Evolutionary conservation across 2,888 invertebrate genomes (phyloP).

Genomic region (Leucophenga montana): DNA sequence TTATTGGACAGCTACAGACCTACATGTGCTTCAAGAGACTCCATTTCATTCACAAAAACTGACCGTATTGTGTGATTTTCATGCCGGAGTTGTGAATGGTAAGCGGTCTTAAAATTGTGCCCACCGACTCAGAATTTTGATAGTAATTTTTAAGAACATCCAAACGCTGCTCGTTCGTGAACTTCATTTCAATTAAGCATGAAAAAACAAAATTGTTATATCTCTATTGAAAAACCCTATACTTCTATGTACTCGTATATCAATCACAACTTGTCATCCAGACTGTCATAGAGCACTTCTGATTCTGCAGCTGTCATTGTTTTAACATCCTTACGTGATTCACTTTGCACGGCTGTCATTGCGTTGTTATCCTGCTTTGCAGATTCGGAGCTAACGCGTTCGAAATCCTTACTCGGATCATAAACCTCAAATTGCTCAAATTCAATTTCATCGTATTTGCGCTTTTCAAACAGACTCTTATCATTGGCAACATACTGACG

Average conservation of each 20-base stretch:
- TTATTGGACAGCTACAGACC: too few species aligned
- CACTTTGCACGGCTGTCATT: conserved; percentile 22
- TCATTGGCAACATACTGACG: conserved; percentile 79
- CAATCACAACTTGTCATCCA: conserved; percentile 66
- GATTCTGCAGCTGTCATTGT: conserved; percentile 35
- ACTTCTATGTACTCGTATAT: neutral
- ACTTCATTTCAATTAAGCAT: too few species aligned
- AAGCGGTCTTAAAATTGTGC: too few species aligned
- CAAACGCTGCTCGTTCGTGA: too few species aligned
- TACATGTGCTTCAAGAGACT: too few species aligned
- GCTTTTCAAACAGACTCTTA: conserved; percentile 77
- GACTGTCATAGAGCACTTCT: conserved; percentile 62
- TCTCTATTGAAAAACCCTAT: too few species aligned
- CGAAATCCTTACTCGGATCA: conserved; percentile 72
- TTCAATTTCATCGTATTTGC: conserved; percentile 87
- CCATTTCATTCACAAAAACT: too few species aligned
- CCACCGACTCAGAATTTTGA: too few species aligned
- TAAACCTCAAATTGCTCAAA: conserved; percentile 87
- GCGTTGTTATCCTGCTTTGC: conserved; percentile 30
- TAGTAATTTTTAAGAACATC: too few species aligned
- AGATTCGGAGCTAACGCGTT: conserved; percentile 45
- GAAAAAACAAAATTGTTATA: too few species aligned
- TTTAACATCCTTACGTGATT: conserved; percentile 22
- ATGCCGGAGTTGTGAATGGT: too few species aligned
- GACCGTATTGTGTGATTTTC: too few species aligned